Conservation (phyloP, 2,888 invertebrate species). For the Chalcosyrphus nemorum region DNA sequence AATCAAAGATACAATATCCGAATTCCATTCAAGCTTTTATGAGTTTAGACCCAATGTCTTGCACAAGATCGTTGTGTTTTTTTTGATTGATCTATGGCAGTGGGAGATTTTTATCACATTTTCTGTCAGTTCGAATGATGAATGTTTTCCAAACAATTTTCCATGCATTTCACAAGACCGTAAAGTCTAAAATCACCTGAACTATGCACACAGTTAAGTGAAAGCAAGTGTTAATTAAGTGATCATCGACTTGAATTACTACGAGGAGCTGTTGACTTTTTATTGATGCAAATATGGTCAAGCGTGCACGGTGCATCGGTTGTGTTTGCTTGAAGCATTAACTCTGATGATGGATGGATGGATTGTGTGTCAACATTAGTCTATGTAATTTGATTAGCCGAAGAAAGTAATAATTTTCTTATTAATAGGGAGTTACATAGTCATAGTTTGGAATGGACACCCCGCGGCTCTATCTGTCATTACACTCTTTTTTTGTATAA, state of each 20-base stretch:
- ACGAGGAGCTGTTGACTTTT: conserved; percentile 19
- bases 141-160: background rate
- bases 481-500: too few relatives aligned
- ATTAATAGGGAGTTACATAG: background rate
- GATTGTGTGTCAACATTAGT: conserved; percentile 17
- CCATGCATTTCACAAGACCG: background rate
- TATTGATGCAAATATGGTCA: conserved; percentile 35
- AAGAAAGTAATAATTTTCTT: background rate
- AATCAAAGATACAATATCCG: background rate
- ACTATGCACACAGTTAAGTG: conserved; percentile 21
- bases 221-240: conserved; percentile 66
- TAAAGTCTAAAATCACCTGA: conserved; percentile 8
- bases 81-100: conserved; percentile 40
- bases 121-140: conserved; percentile 17
- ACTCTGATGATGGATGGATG: background rate
- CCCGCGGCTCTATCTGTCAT: background rate
- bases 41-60: background rate
- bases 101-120: conserved; percentile 14
- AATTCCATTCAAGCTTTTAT: background rate
- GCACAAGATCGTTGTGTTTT: background rate
- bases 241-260: conserved; percentile 36
- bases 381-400: conserved; percentile 5
- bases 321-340: background rate
- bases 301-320: background rate
- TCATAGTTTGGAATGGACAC: background rate